Conservation (phyloP, 2,113 vertebrate species). For the Apaloderma vittatum region DNA sequence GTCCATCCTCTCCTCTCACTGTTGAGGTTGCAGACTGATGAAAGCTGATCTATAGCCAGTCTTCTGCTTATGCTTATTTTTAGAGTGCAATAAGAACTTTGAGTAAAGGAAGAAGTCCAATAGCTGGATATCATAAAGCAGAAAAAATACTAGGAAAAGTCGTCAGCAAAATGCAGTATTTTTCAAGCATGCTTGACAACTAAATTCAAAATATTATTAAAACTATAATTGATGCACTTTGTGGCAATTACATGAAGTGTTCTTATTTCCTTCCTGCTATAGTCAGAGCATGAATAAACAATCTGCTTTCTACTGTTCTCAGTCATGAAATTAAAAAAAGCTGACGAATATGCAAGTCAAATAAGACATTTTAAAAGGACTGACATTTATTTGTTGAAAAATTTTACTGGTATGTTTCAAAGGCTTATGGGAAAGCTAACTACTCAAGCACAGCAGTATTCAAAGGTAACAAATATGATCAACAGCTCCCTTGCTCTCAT, state of each 20-base stretch:
- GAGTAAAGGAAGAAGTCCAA: neutral
- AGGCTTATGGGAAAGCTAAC: neutral
- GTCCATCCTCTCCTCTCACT: neutral
- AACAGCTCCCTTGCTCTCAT: neutral
- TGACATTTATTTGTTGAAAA: neutral
- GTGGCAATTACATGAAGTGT: constrained; percentile 44
- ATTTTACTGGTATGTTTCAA: neutral
- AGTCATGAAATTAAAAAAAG: constrained; percentile 4
- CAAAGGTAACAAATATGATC: neutral
- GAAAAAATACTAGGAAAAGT: neutral
- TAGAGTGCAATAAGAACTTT: neutral
- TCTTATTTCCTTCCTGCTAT: constrained; percentile 67
- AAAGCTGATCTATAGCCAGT: neutral
- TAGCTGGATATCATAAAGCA: neutral
- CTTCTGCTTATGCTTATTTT: neutral
- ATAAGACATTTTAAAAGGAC: neutral
- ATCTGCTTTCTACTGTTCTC: constrained; percentile 47
- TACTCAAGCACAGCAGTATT: neutral
- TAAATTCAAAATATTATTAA: constrained; percentile 65
- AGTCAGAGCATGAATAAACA: constrained; percentile 64
- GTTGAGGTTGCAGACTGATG: neutral
- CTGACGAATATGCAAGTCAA: constrained; percentile 32
- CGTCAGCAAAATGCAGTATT: constrained; percentile 37
- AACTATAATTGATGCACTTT: constrained; percentile 56
- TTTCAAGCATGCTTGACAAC: constrained; percentile 42